Evolutionary conservation across 2,797 vertebrate genomes (phyloP), one percentile per base, ranked within the genome.

Genomic region (Pipistrellus nathusii): DNA sequence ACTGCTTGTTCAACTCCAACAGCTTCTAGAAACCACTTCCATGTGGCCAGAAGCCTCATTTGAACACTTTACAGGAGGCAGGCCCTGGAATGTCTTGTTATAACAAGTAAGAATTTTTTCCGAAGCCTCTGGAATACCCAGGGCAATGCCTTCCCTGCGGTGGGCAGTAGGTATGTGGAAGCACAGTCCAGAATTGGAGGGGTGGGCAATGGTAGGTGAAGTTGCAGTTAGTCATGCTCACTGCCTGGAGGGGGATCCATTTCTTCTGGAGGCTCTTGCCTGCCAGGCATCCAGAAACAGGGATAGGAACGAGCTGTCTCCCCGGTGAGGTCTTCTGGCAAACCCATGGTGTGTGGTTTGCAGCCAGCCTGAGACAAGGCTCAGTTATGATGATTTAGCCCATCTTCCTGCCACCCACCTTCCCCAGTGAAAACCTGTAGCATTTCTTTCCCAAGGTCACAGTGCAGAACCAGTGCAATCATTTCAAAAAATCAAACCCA

Each of bases 41-140:
- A 44, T 2, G 2, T 69, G 62, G 27, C 88, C 55, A 88, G 46
- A 88, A 93, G 51, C 30, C 59, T 85, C 68, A 82, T 44, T 14
- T 90, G 62, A 94, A 85, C 64, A 90, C 55, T 68, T 75, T 73
- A 71, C 21, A 87, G 48, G 44, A 94, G 25, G 21, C 18, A 75
- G 53, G 59, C 6, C 55, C 48, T 7, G 44, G 4, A 41, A 17
- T 11, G 2, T 71, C 57, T 46, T 35, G 66, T 23, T 14, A 83
- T 92, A 96, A 71, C 69, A 89, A 86, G 20, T 14, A 68, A 17
- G 25, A 17, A 6, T 78, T 44, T 73, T 72, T 86, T 44, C 55
- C 2, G 44, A 86, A 88, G 3, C 48, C 75, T 57, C 53, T 68
- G 89, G 20, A 71, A 80, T 12, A 15, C 18, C 25, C 11, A 53